Evolutionary conservation across 92 coral and sea anemone species (phyloP).

Genomic region (Zoanthus sansibaricus): DNA sequence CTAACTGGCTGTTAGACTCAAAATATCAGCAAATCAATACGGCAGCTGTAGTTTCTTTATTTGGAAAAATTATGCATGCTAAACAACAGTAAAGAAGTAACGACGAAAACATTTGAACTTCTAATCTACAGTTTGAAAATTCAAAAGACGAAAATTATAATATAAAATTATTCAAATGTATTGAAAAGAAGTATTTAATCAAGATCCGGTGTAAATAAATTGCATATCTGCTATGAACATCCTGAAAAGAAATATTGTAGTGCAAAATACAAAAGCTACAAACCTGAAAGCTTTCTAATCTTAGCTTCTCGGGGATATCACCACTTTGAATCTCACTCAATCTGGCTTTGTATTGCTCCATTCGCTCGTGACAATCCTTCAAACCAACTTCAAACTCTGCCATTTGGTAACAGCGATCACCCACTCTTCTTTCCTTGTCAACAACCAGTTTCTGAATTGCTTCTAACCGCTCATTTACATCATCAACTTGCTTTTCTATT

Average conservation of each 20-base stretch:
- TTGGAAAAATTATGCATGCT: neutral
- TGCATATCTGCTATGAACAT: neutral
- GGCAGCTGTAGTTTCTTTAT: neutral
- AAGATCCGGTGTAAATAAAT: neutral
- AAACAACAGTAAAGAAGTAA: neutral
- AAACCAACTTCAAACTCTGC: conserved; percentile 80
- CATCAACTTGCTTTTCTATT: conserved; percentile 70
- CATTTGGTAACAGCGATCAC: conserved; percentile 65
- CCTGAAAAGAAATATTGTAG: neutral
- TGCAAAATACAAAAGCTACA: neutral
- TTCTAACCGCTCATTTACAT: conserved; percentile 74
- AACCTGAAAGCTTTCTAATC: conserved; percentile 71
- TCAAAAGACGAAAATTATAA: neutral
- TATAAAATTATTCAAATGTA: conserved; percentile 2
- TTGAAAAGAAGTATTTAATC: neutral
- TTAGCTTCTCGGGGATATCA: conserved; percentile 44
- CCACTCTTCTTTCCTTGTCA: conserved; percentile 68
- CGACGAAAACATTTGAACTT: neutral
- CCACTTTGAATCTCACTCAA: conserved; percentile 54
- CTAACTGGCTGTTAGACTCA: neutral
- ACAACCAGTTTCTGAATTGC: conserved; percentile 82
- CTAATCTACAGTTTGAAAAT: neutral
- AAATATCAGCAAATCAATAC: neutral
- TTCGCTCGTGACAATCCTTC: conserved; percentile 72
- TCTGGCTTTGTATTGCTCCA: conserved; percentile 64